phyloP scores from a whole-genome alignment of 1,140 invertebrate genomes.

The Anoplophora glabripennis region DNA sequence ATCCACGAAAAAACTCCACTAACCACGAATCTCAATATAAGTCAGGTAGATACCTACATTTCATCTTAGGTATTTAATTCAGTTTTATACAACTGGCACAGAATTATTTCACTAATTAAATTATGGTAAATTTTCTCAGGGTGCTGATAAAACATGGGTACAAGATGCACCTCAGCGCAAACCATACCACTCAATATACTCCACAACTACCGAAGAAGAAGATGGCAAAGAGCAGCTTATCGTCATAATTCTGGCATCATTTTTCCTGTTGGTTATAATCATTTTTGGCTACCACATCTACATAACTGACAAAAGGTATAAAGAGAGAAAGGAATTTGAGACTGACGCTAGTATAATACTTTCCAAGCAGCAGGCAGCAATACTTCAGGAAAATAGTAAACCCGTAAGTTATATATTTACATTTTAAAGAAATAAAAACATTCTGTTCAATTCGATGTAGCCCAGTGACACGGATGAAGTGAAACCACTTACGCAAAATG shows the following conservation, averaged over 20 bases:
- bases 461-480: conserved; percentile 2
- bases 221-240: conserved; percentile 70
- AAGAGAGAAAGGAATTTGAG: conserved; percentile 63
- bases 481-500: conserved; percentile 24
- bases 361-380: conserved; percentile 63
- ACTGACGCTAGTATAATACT: conserved; percentile 66
- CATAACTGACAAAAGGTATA: conserved; percentile 63
- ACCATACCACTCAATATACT: conserved; percentile 69
- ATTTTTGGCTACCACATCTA: conserved; percentile 64
- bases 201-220: conserved; percentile 68
- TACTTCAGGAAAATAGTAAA: conserved; percentile 39
- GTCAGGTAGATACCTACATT: conserved; percentile 57
- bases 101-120: too few relatives aligned
- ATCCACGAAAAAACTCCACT: conserved; percentile 59
- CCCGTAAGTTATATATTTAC: conserved; percentile 14
- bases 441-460: not conserved
- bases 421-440: too few relatives aligned
- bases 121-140: conserved; percentile 49
- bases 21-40: conserved; percentile 62
- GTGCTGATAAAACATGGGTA: conserved; percentile 73
- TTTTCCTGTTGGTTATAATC: conserved; percentile 65
- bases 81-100: too few relatives aligned
- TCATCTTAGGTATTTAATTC: too few relatives aligned
- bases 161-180: conserved; percentile 73
- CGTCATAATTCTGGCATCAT: conserved; percentile 66